Evolutionary conservation across 2,797 vertebrate genomes (phyloP).

Genomic region (Paramormyrops hopkinsi): DNA sequence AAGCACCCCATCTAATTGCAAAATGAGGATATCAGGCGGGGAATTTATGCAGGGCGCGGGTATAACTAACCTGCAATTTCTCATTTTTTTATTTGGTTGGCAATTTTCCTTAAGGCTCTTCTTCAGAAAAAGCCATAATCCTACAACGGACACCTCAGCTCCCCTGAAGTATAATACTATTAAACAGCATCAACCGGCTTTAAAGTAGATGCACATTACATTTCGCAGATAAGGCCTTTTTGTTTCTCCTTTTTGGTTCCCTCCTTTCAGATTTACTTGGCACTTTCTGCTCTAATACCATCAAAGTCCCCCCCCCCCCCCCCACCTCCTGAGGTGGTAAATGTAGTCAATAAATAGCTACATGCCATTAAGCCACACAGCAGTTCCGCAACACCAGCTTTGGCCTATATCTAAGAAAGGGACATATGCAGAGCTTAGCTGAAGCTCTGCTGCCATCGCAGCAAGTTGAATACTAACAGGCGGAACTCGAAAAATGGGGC

Average conservation of each 20-base stretch:
- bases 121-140: conserved; percentile 1
- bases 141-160: neutral
- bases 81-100: neutral
- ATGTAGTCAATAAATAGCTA: neutral
- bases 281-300: neutral
- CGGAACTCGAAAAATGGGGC: neutral
- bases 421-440: neutral
- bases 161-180: conserved; percentile 6
- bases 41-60: neutral
- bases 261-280: neutral
- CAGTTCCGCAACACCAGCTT: neutral
- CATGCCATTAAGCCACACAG: neutral
- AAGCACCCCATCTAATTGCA: neutral
- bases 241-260: neutral
- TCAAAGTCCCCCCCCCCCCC: neutral
- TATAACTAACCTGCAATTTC: neutral
- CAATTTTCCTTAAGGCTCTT: conserved; percentile 1
- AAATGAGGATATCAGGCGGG: neutral
- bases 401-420: neutral
- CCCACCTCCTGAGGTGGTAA: neutral
- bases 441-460: neutral
- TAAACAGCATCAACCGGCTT: neutral
- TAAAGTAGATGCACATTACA: neutral
- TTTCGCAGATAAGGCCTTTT: neutral
- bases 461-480: neutral